A percentile compares a stretch with the other conserved stretches of the same genome.
phyloP scores from a whole-genome alignment of 2,888 invertebrate genomes.

The Carpatolechia fugitivella region DNA sequence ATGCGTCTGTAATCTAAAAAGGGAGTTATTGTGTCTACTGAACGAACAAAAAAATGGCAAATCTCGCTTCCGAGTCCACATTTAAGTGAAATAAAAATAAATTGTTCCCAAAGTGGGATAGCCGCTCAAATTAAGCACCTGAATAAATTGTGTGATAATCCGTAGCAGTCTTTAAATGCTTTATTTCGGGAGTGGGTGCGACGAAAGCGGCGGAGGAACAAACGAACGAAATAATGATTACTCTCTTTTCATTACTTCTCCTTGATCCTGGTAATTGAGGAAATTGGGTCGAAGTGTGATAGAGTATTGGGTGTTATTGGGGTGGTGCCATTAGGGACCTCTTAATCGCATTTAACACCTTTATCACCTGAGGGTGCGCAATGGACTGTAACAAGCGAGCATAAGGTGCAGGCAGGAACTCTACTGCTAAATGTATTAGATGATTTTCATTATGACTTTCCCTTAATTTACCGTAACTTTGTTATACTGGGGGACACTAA shows the following conservation, averaged over 20 bases:
- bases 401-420: slow-evolving; percentile 38
- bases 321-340: slow-evolving; percentile 61
- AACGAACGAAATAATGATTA: slow-evolving; percentile 75
- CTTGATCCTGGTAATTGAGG: slow-evolving; percentile 76
- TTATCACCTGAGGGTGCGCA: slow-evolving; percentile 71
- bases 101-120: slow-evolving; percentile 70
- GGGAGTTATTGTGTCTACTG: slow-evolving; percentile 28
- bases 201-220: slow-evolving; percentile 53
- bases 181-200: slow-evolving; percentile 59
- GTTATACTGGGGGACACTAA: slow-evolving; percentile 28
- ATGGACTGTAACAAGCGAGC: slow-evolving; percentile 52
- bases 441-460: neutral
- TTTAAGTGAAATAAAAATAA: slow-evolving; percentile 77
- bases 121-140: slow-evolving; percentile 78
- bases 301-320: slow-evolving; percentile 63
- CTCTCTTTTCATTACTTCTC: slow-evolving; percentile 76
- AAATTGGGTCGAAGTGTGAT: slow-evolving; percentile 73
- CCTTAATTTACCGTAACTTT: slow-evolving; percentile 31
- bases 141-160: slow-evolving; percentile 79
- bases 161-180: slow-evolving; percentile 73
- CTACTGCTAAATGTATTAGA: neutral
- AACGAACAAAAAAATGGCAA: slow-evolving; percentile 62
- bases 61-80: slow-evolving; percentile 56
- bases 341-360: slow-evolving; percentile 73
- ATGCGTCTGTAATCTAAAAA: slow-evolving; percentile 35